phyloP scores from a whole-genome alignment of 2,113 vertebrate species.

The Lagenorhynchus albirostris region DNA sequence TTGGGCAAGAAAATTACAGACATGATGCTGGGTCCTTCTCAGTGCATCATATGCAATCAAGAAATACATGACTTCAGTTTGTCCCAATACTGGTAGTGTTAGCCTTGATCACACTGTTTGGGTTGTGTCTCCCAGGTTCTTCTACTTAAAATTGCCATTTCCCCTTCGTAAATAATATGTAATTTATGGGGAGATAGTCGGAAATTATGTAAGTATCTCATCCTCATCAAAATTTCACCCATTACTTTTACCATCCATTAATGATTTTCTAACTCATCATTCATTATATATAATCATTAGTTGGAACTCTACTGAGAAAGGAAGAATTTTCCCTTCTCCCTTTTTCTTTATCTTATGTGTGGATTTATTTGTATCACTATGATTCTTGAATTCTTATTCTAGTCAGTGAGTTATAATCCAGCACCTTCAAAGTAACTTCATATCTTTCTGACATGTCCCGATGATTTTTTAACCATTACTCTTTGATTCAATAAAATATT shows the following conservation, averaged over 20 bases:
- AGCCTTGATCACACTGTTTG: not conserved
- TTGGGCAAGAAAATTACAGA: not conserved
- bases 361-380: not conserved
- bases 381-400: not conserved
- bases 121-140: not conserved
- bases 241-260: not conserved
- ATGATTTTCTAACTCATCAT: not conserved
- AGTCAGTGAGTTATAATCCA: not conserved
- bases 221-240: not conserved
- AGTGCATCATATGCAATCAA: not conserved
- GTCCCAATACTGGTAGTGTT: not conserved
- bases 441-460: not conserved
- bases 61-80: not conserved
- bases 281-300: not conserved
- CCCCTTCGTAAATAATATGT: not conserved
- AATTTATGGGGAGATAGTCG: not conserved
- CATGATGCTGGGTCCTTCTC: not conserved
- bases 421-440: too few species aligned
- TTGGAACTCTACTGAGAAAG: not conserved
- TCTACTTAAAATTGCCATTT: not conserved
- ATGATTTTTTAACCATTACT: not conserved
- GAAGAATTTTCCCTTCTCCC: not conserved
- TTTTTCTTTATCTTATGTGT: not conserved
- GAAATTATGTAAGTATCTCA: not conserved
- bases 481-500: not conserved